Conservation (phyloP, 2,113 vertebrate species). For the Peromyscus californicus region DNA sequence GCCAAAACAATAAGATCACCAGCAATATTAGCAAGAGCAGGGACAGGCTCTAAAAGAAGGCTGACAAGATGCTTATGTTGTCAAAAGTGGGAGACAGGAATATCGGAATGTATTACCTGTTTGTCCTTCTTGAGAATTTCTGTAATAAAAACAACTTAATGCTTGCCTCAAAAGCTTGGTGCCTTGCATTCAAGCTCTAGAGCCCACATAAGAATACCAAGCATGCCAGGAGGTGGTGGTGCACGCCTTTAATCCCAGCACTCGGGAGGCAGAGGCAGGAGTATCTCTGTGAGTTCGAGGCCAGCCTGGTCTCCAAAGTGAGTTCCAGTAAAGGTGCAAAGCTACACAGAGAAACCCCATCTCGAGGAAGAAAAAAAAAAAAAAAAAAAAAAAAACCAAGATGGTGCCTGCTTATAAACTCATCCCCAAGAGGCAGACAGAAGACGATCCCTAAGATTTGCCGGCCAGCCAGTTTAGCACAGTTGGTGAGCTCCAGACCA, state of each 20-base stretch:
- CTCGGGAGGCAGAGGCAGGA: too few relatives aligned
- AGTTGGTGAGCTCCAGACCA: neutral
- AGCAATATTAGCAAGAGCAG: neutral
- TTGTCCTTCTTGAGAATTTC: slow-evolving; percentile 26
- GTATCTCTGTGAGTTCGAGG: too few relatives aligned
- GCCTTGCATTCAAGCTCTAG: neutral
- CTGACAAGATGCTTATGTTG: neutral
- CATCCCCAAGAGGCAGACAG: too few relatives aligned
- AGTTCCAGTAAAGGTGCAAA: too few relatives aligned
- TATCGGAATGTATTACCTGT: neutral
- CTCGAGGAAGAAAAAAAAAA: too few relatives aligned
- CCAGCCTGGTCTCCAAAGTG: too few relatives aligned
- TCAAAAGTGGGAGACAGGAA: neutral
- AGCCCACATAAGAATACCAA: neutral
- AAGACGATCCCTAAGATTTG: too few relatives aligned
- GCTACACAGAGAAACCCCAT: too few relatives aligned
- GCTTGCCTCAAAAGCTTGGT: neutral
- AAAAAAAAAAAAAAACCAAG: too few relatives aligned
- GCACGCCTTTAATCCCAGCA: too few relatives aligned
- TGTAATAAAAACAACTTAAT: neutral
- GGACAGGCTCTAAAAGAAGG: neutral
- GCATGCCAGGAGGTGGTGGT: too few relatives aligned
- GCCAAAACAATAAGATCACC: neutral
- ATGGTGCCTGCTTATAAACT: neutral
- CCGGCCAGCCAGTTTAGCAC: neutral